Conservation (phyloP, 1,140 invertebrate species). For the Drosophila lacteicornis region DNA sequence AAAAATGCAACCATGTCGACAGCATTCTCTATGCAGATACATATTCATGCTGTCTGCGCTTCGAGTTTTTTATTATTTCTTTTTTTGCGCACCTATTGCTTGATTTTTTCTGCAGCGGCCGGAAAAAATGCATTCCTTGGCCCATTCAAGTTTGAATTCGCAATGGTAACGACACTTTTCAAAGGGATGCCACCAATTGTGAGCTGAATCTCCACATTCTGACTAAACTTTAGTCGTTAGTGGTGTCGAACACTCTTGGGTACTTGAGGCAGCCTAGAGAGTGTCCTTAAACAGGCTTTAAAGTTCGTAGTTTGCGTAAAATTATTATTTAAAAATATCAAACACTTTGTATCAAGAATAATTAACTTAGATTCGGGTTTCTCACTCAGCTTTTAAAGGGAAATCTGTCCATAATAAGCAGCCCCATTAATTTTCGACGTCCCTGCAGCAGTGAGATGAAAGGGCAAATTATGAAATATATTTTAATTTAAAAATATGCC, state of each 20-base stretch:
- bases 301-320: neutral
- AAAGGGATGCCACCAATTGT: slow-evolving; percentile 42
- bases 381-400: neutral
- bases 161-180: slow-evolving; percentile 43
- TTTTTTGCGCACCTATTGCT: slow-evolving; percentile 22
- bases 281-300: neutral
- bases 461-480: slow-evolving; percentile 56
- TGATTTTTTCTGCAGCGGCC: slow-evolving; percentile 7
- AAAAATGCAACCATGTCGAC: slow-evolving; percentile 49
- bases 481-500: slow-evolving; percentile 43
- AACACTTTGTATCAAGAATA: neutral
- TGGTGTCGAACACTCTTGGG: slow-evolving; percentile 13
- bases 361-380: neutral
- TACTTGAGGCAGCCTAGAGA: slow-evolving; percentile 6
- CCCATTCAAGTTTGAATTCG: slow-evolving; percentile 31
- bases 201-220: slow-evolving; percentile 14
- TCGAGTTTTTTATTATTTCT: slow-evolving; percentile 18
- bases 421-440: neutral
- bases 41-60: slow-evolving; percentile 35
- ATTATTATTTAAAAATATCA: neutral
- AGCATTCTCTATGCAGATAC: slow-evolving; percentile 23
- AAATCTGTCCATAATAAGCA: neutral
- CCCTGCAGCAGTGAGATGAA: slow-evolving; percentile 44
- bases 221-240: slow-evolving; percentile 10
- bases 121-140: slow-evolving; percentile 43